Base-by-base conservation (phyloP, 2,797 vertebrate genomes). In the Florisuga fusca region DNA sequence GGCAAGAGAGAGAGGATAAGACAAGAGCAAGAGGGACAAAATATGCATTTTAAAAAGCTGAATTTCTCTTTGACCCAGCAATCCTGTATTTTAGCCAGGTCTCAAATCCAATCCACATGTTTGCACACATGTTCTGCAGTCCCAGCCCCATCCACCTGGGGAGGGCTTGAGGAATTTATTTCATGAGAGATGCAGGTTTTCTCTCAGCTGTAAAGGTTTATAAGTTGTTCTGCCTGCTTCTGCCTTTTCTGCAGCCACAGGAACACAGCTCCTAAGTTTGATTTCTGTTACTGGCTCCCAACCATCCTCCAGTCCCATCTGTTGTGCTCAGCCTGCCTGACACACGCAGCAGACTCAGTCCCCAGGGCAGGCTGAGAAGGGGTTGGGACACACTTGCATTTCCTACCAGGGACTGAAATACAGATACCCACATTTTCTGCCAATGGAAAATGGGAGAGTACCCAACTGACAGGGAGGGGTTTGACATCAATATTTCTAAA, bases 201-300 rank as follows among this genome's bases (percentile, higher is more conserved):
- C 76, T 72, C 57, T 78, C 58, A 86, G 27, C 76, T 64, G 15
- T 66, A 26, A 38, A 93, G 58, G 66, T 95, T 91, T 68, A 5
- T 46, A 93, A 80, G 81, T 84, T 91, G 54, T 54, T 88, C 85
- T 76, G 38, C 58, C n/a, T 86, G 55, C 84, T 91, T 68, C 68
- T 34, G 67, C 62, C 71, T 93, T 93, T 85, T 53, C 55, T 73
- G 17, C 51, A 90, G 76, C 31, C 69, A 75, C 26, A 58, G 43
- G 27, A 94, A 72, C 62, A 88, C n/a, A 81, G 46, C 7, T 89
- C 20, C 54, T 45, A 59, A 59, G 64, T 88, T 90, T 93, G 69
- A 84, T 88, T 92, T 90, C 76, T 94, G 12, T 75, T 86, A 68
- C 83, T 96, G 94, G 94, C 83, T 90, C 76, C 29, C 91, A 73